These are phyloP conservation scores for Vidua macroura DNA, from an alignment of 2,113 vertebrate genomes.

Conservation along the genomic window DNA sequence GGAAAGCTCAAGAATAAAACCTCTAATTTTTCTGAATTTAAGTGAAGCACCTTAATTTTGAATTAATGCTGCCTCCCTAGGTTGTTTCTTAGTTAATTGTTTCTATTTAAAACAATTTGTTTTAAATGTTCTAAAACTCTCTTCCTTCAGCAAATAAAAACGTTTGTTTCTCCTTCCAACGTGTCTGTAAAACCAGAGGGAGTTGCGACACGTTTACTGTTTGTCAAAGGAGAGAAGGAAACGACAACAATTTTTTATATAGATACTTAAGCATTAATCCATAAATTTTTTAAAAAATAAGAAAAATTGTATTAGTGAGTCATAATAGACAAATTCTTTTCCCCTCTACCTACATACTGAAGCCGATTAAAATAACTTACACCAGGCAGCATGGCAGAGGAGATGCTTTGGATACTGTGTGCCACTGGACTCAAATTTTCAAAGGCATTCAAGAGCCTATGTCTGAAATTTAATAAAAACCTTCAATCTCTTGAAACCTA, in stretches of 20 bases:
- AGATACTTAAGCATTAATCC: not conserved
- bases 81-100: not conserved
- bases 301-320: not conserved
- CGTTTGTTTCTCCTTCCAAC: not conserved
- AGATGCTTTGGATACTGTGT: not conserved
- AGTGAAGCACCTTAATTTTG: not conserved
- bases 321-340: not conserved
- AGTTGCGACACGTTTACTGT: not conserved
- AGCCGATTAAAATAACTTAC: not conserved
- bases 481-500: not conserved
- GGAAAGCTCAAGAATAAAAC: not conserved
- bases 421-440: not conserved
- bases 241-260: fast-evolving
- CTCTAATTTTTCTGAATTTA: not conserved
- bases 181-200: not conserved
- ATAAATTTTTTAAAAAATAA: not conserved
- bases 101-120: not conserved
- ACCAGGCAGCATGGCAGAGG: not conserved
- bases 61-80: not conserved
- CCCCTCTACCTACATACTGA: not conserved
- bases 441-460: not conserved
- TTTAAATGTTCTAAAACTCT: not conserved
- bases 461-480: not conserved
- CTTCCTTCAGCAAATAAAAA: not conserved
- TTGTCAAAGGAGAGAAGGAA: not conserved